A percentile compares a stretch with the other conserved stretches of the same genome.
Conservation (phyloP, 2,888 invertebrate genomes). For the Mythimna albipuncta region DNA sequence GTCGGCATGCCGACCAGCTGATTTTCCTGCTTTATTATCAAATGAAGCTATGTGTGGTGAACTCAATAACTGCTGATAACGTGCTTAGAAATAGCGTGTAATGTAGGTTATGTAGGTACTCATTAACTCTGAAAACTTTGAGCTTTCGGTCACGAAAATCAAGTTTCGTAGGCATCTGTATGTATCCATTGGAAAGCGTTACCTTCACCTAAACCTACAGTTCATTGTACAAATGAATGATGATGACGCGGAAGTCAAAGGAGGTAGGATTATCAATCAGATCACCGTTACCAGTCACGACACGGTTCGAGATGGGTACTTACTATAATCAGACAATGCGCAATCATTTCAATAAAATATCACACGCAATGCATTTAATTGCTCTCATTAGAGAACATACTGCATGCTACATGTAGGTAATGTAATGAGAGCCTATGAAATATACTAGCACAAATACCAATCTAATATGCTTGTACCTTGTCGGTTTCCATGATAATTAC, state of each 20-base stretch:
- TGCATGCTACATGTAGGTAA: background rate
- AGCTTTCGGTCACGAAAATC: background rate
- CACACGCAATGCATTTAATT: conserved; percentile 2
- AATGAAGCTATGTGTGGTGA: conserved; percentile 38
- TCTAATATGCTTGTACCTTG: conserved; percentile 12
- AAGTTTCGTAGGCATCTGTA: background rate
- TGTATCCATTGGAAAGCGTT: conserved; percentile 3
- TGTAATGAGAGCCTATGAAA: conserved; percentile 21
- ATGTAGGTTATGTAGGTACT: background rate
- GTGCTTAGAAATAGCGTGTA: conserved; percentile 9
- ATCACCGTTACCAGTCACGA: conserved; percentile 16
- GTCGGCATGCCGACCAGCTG: conserved; percentile 56
- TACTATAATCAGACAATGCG: conserved; percentile 6
- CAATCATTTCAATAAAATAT: conserved; percentile 10
- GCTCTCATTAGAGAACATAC: background rate
- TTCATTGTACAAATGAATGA: conserved; percentile 21
- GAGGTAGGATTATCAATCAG: background rate
- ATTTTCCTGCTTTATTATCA: conserved; percentile 73
- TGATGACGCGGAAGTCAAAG: conserved; percentile 24
- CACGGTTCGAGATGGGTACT: conserved; percentile 11
- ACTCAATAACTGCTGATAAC: conserved; percentile 47
- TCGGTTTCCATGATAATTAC: conserved; percentile 42
- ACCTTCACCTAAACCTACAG: conserved; percentile 10
- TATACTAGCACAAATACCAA: conserved; percentile 22
- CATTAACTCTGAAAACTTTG: background rate